Evolutionary conservation across 2,888 invertebrate genomes (phyloP).

Genomic region (Microctonus hyperodae): DNA sequence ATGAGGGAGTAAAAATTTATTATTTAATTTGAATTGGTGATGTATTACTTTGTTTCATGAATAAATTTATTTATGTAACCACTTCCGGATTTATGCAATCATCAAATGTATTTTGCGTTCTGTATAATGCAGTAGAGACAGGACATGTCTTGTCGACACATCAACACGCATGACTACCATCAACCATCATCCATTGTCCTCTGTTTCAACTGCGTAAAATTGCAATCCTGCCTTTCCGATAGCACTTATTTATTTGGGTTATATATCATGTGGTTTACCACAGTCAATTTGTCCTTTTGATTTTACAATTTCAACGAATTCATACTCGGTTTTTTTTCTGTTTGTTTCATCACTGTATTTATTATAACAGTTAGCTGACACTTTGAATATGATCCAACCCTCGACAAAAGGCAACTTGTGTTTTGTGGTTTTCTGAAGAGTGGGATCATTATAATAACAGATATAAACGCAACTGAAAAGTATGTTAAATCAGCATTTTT

Average conservation of each 20-base stretch:
- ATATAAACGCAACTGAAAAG: constrained; percentile 13
- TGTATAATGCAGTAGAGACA: background rate
- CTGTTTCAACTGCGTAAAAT: constrained; percentile 7
- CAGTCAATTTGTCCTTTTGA: constrained; percentile 37
- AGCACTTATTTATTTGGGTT: constrained; percentile 30
- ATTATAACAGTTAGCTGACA: background rate
- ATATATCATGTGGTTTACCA: constrained; percentile 53
- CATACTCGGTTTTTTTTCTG: constrained; percentile 20
- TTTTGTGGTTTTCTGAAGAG: constrained; percentile 32
- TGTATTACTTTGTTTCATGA: no score
- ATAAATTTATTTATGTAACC: background rate
- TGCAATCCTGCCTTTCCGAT: constrained; percentile 18
- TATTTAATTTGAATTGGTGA: no score
- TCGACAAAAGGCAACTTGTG: constrained; percentile 24
- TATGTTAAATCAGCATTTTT: constrained; percentile 28
- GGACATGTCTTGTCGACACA: constrained; percentile 52
- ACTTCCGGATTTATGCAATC: background rate
- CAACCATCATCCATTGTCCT: constrained; percentile 8
- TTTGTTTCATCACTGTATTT: background rate
- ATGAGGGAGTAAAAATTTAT: no score
- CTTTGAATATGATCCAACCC: background rate
- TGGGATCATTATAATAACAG: background rate
- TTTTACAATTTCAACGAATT: constrained; percentile 24
- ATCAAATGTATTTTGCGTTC: background rate
- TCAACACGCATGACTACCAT: constrained; percentile 56